phyloP scores from a whole-genome alignment of 2,113 vertebrate genomes.

The Scalopus aquaticus region DNA sequence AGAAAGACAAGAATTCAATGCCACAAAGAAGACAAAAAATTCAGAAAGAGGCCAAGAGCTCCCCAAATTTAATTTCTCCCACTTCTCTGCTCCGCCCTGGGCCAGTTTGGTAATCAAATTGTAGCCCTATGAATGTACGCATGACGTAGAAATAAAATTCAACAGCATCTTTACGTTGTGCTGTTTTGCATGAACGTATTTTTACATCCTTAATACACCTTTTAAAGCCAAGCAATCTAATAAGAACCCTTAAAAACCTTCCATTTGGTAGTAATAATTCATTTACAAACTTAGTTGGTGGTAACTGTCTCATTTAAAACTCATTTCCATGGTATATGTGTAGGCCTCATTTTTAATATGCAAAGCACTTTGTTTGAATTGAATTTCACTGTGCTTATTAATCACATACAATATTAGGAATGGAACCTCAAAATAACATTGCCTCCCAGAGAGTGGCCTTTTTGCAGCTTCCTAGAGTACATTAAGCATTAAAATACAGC shows the following conservation, averaged over 20 bases:
- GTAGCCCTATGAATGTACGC: neutral
- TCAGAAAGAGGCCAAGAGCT: neutral
- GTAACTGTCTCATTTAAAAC: constrained; percentile 64
- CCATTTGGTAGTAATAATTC: constrained; percentile 53
- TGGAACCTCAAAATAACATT: constrained; percentile 57
- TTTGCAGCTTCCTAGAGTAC: neutral
- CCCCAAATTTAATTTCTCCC: neutral
- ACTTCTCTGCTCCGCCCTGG: neutral
- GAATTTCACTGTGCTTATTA: constrained; percentile 66
- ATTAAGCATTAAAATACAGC: constrained; percentile 38
- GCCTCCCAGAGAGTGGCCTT: constrained; percentile 11
- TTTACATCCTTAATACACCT: constrained; percentile 6
- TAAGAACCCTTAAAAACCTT: constrained; percentile 46
- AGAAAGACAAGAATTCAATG: neutral
- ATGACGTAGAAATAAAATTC: constrained; percentile 38
- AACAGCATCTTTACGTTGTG: neutral
- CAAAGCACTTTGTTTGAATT: constrained; percentile 54
- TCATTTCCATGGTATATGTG: constrained; percentile 48
- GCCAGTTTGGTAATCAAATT: neutral
- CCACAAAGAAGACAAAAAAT: neutral
- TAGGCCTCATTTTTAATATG: constrained; percentile 50
- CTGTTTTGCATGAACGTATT: constrained; percentile 31
- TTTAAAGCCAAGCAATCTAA: constrained; percentile 23
- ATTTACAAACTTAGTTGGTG: constrained; percentile 45
- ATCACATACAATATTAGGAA: constrained; percentile 56